A percentile compares a stretch with the other conserved stretches of the same genome.
These are phyloP conservation scores for Nemurella pictetii DNA, from an alignment of 2,888 invertebrate genomes.

Conservation along the genomic window DNA sequence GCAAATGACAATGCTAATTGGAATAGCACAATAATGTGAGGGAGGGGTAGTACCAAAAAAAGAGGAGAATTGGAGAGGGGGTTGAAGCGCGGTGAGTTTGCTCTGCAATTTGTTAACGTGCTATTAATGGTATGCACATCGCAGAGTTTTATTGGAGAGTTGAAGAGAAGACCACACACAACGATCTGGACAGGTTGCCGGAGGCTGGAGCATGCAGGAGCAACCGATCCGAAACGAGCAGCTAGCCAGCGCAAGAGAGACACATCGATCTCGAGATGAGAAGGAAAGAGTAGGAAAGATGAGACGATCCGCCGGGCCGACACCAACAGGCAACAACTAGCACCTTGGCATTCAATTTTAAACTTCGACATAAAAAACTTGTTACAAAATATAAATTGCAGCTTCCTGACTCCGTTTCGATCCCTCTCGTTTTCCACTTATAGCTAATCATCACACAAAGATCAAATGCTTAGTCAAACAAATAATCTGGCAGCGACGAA, in stretches of 20 bases:
- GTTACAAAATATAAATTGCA: slow-evolving; percentile 5
- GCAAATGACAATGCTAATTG: slow-evolving; percentile 3
- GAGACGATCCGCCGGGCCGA: neutral
- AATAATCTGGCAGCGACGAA: neutral
- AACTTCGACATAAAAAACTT: neutral
- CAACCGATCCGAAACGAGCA: slow-evolving; percentile 14
- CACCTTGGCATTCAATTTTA: slow-evolving; percentile 11
- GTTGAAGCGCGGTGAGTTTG: slow-evolving; percentile 31
- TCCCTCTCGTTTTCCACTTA: slow-evolving; percentile 11
- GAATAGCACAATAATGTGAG: neutral
- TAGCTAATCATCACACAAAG: slow-evolving; percentile 6
- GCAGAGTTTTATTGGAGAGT: slow-evolving; percentile 33
- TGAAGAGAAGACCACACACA: slow-evolving; percentile 32
- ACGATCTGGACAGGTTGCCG: slow-evolving; percentile 25
- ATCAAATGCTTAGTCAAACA: slow-evolving; percentile 1
- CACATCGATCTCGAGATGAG: neutral
- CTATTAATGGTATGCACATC: slow-evolving; percentile 39
- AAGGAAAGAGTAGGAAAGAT: neutral
- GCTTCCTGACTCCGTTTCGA: neutral
- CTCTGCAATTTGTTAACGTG: slow-evolving; percentile 40
- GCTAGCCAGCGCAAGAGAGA: neutral
- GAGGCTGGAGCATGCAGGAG: slow-evolving; percentile 1
- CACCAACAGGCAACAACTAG: slow-evolving; percentile 9
- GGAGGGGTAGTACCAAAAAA: neutral
- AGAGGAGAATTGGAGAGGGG: slow-evolving; percentile 7